These are phyloP conservation scores for Lordiphosa mommai DNA, from an alignment of 1,140 invertebrate species.

Conservation along the genomic window DNA sequence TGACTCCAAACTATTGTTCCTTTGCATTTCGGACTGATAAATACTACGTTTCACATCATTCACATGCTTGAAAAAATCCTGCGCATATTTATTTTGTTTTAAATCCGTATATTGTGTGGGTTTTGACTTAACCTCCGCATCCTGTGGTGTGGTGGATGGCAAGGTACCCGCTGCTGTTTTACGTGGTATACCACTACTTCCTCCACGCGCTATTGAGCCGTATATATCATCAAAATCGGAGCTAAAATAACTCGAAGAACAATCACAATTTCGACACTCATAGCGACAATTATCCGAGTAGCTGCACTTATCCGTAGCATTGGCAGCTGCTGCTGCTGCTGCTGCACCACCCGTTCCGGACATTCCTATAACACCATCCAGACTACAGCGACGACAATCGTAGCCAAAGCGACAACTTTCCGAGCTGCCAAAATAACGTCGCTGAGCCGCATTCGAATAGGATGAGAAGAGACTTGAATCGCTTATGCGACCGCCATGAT, in stretches of 20 bases:
- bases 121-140: slow-evolving; percentile 17
- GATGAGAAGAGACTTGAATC: slow-evolving; percentile 67
- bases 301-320: slow-evolving; percentile 60
- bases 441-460: slow-evolving; percentile 43
- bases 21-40: slow-evolving; percentile 76
- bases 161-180: slow-evolving; percentile 69
- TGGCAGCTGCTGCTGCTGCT: neutral
- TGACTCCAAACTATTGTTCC: slow-evolving; percentile 62
- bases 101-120: slow-evolving; percentile 37
- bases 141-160: slow-evolving; percentile 36
- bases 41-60: slow-evolving; percentile 78
- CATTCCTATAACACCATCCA: slow-evolving; percentile 57
- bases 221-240: slow-evolving; percentile 78
- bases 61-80: slow-evolving; percentile 79
- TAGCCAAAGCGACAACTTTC: slow-evolving; percentile 75
- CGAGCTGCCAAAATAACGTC: slow-evolving; percentile 74
- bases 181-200: slow-evolving; percentile 67
- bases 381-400: slow-evolving; percentile 72
- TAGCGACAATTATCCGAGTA: slow-evolving; percentile 76
- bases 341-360: neutral
- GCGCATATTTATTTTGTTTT: slow-evolving; percentile 76
- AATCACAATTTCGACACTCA: slow-evolving; percentile 78
- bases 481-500: slow-evolving; percentile 42
- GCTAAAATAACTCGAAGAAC: slow-evolving; percentile 78
- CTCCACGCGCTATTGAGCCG: slow-evolving; percentile 56